Base-by-base conservation (phyloP, 1,140 invertebrate genomes). In the Leptinotarsa lineolata region DNA sequence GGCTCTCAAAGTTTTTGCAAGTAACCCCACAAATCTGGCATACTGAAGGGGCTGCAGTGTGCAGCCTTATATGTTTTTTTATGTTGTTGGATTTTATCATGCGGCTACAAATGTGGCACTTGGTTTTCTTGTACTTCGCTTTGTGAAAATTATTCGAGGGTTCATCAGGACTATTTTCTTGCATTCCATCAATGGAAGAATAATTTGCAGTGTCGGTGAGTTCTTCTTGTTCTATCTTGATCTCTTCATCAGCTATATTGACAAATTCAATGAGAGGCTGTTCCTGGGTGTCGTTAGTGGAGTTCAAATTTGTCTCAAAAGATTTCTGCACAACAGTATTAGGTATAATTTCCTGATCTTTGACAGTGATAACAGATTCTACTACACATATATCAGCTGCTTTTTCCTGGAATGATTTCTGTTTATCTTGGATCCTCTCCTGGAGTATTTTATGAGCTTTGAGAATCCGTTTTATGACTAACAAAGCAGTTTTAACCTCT, bases 1-100 rank as follows among this genome's bases (percentile, higher is more conserved):
- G 74, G 76, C 80, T 81, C 54, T 76, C 76, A 22, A 72, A 54
- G 68, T 81, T 81, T 72, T 81, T 80, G 45, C 76, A 80, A 16
- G 75, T 77, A 11, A 68, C 74, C 20, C 79, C 79, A 69, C 80
- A 81, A 13, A 80, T 45, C 64, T 79, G 74, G 70, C 80, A 81
- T 15, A 77, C 73, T 20, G 72, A 73, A 8, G 80, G 79, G 16
- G 66, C 63, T 46, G 64, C 67, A 12, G 76, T 75, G 71, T 80
- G 79, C 16, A 72, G 18, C 16, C 73, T n/a, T 21, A 80, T 54
- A 66, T 80, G 79, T 59, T 76, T 80, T 58, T 76, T 79, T 16
- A 80, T 54, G 58, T 80, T 79, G 16, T 68, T 71, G 18, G 65
- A 65, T 65, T 73, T 68, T 18, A 80, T 77, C 18, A 67, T 21